Evolutionary conservation across 1,140 invertebrate genomes (phyloP), one percentile per base, ranked within the genome.

Genomic region (Mya arenaria): DNA sequence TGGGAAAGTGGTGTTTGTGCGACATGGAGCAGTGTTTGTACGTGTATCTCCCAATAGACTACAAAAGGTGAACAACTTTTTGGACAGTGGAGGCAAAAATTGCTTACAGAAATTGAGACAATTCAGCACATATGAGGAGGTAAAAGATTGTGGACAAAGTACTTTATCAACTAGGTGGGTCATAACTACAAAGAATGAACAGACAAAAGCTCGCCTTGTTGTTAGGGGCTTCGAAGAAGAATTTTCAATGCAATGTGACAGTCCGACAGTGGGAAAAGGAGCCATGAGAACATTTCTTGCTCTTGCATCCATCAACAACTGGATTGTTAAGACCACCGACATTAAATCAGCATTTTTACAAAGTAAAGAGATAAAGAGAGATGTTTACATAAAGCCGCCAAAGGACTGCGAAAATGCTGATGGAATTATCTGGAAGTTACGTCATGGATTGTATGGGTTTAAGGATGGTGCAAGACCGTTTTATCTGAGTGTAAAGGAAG

Each of bases 1-100:
- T 73, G 80, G 80, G 1, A 74, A 80, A 71, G 68, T 83, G n/a
- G n/a, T n/a, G n/a, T n/a, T n/a, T n/a, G n/a, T n/a, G n/a, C 37
- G 74, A 56, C 84, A 85, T 83, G 79, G 84, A 63, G 68, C 71
- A 30, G 48, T 85, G 17, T 85, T 85, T 78, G 79, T 85, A n/a
- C 58, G 81, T 6, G 62, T 79, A n/a, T 79, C 52, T 56, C 68
- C 75, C 15, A 80, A 80, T 28, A 80, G 44, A 56, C 34, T 84
- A 63, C 41, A 56, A 58, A 56, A 71, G 25, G 77, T 68, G 48
- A 79, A 79, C 41, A 66, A 79, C 39, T 79, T 62, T 36, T 78
- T 52, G 23, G 58, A 62, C n/a, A 17, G 25, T 1, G 55, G 25
- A 34, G 62, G 82, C 65, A 32, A 77, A 77, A 71, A 19, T 60